Conservation (phyloP, 2,797 vertebrate genomes). For the Manis pentadactyla region DNA sequence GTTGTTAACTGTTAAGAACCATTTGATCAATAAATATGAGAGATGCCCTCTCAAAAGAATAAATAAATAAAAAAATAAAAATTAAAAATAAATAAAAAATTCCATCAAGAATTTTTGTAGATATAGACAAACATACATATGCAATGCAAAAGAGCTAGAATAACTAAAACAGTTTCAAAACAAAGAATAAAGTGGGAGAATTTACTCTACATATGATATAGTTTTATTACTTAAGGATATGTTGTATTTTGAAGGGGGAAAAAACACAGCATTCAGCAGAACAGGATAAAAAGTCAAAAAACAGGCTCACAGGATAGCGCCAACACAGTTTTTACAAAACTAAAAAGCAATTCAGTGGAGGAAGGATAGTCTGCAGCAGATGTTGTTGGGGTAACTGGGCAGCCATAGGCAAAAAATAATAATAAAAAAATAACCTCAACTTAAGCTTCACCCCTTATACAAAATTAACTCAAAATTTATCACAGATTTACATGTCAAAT, state of each 20-base stretch:
- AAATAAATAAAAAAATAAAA: no score
- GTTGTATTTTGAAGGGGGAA: background rate
- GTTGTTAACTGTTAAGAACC: no score
- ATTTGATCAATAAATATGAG: no score
- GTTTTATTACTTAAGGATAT: background rate
- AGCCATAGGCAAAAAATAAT: background rate
- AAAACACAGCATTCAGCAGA: background rate
- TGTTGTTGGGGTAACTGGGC: background rate
- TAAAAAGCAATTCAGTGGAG: background rate
- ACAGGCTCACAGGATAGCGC: background rate
- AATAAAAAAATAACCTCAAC: background rate
- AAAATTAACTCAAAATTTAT: background rate
- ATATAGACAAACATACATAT: background rate
- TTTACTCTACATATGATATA: background rate
- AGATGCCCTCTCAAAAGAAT: no score
- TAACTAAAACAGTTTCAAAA: constrained; percentile 8
- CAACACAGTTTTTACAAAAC: background rate
- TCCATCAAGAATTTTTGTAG: background rate
- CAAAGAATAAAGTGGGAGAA: background rate
- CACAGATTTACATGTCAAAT: background rate
- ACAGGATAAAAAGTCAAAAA: background rate
- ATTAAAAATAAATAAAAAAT: no score
- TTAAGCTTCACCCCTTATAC: background rate
- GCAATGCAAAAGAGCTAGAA: background rate
- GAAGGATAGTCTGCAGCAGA: background rate